Evolutionary conservation across 2,888 invertebrate species (phyloP).

Genomic region (Campoplex capitator): DNA sequence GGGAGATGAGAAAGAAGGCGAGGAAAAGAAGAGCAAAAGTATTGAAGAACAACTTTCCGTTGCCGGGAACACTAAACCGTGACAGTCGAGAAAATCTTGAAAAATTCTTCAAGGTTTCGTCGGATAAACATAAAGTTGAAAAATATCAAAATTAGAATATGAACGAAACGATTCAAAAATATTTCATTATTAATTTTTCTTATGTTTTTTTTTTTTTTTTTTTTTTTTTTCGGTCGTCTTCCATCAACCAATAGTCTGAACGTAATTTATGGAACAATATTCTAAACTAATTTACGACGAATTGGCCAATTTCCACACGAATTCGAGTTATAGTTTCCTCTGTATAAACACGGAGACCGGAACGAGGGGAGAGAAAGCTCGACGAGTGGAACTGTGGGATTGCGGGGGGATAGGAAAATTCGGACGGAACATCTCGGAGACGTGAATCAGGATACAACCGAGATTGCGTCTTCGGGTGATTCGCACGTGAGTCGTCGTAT

Average conservation of each 20-base stretch:
- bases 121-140: background rate
- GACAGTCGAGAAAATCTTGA: slow-evolving; percentile 52
- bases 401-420: too few relatives aligned
- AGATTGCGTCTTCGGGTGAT: too few relatives aligned
- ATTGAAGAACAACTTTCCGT: slow-evolving; percentile 52
- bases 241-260: too few relatives aligned
- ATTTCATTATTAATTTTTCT: too few relatives aligned
- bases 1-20: slow-evolving; percentile 41
- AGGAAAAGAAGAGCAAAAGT: slow-evolving; percentile 38
- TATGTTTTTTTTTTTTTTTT: too few relatives aligned
- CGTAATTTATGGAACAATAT: background rate
- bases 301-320: background rate
- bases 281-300: background rate
- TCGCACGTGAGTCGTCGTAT: background rate
- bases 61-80: slow-evolving; percentile 16
- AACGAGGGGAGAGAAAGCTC: too few relatives aligned
- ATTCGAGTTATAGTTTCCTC: too few relatives aligned
- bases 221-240: too few relatives aligned
- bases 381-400: too few relatives aligned
- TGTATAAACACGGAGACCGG: background rate
- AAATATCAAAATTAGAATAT: slow-evolving; percentile 38
- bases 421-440: too few relatives aligned
- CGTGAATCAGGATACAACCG: too few relatives aligned
- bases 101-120: slow-evolving; percentile 59
- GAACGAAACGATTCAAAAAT: background rate